phyloP scores from a whole-genome alignment of 2,113 vertebrate species.

The Pandion haliaetus region DNA sequence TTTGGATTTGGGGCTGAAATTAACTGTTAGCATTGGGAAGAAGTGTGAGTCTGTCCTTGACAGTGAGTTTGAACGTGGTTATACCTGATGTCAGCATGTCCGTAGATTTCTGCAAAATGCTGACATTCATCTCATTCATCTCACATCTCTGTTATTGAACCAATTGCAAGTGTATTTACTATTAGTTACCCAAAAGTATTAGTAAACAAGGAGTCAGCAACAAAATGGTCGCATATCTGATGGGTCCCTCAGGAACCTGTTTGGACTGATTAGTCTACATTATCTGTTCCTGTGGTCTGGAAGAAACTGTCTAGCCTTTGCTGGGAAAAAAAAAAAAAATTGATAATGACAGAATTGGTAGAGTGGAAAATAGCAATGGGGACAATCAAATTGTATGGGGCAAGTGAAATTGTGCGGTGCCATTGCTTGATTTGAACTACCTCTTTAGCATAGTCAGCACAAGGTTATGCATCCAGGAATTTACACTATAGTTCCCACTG shows the following conservation, averaged over 20 bases:
- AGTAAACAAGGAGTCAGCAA: background rate
- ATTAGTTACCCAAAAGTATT: background rate
- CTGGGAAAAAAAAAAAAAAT: background rate
- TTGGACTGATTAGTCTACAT: background rate
- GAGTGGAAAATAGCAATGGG: background rate
- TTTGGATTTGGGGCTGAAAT: background rate
- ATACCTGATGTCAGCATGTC: background rate
- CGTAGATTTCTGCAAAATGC: background rate
- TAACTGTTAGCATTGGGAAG: background rate
- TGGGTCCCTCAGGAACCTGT: background rate
- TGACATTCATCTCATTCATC: background rate
- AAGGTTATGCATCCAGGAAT: background rate
- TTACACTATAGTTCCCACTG: rapidly evolving
- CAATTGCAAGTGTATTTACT: background rate
- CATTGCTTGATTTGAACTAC: background rate
- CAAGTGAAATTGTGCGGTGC: background rate
- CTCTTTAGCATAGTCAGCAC: background rate
- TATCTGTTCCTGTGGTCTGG: background rate
- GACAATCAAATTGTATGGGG: background rate
- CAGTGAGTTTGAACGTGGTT: background rate
- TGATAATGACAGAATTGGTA: background rate
- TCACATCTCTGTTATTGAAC: background rate
- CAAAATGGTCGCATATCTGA: background rate
- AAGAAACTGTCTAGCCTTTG: background rate
- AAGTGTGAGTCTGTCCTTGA: background rate